Evolutionary conservation across 92 coral and sea anemone genomes (phyloP).

Genomic region (Phymanthus crucifer): DNA sequence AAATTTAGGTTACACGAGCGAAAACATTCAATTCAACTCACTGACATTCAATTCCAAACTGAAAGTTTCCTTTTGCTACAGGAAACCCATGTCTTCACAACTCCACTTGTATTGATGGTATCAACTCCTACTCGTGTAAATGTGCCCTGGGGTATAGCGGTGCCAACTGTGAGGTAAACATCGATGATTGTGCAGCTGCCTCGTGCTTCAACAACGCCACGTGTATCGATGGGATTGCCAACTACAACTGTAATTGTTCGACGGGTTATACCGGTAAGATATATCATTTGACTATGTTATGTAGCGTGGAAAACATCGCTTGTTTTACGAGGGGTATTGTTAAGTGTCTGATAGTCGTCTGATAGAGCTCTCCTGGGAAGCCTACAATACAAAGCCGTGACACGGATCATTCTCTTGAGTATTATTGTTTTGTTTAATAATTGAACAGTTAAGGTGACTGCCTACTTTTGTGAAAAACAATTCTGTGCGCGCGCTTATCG

Average conservation of each 20-base stretch:
- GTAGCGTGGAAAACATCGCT: too few species aligned
- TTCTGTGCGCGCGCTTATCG: too few species aligned
- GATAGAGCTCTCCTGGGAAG: too few species aligned
- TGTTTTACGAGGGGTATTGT: too few species aligned
- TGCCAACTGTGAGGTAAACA: constrained; percentile 73
- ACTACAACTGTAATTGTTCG: constrained; percentile 69
- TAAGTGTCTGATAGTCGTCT: too few species aligned
- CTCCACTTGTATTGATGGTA: constrained; percentile 70
- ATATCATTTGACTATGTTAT: background rate
- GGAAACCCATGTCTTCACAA: constrained; percentile 59
- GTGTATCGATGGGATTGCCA: constrained; percentile 66
- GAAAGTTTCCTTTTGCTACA: constrained; percentile 6
- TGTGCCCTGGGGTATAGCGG: constrained; percentile 71
- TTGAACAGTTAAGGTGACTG: too few species aligned
- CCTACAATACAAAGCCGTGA: too few species aligned
- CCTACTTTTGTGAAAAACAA: too few species aligned
- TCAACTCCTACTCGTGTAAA: constrained; percentile 62
- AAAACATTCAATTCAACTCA: background rate
- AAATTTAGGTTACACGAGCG: too few species aligned
- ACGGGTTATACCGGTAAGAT: constrained; percentile 57
- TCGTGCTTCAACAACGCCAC: constrained; percentile 61
- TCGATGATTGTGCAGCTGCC: constrained; percentile 68
- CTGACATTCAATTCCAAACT: background rate
- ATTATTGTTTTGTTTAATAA: too few species aligned
- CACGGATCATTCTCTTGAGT: too few species aligned